A percentile compares a stretch with the other conserved stretches of the same genome.
phyloP scores from a whole-genome alignment of 2,888 invertebrate genomes.

The Reticulitermes lucifugus region DNA sequence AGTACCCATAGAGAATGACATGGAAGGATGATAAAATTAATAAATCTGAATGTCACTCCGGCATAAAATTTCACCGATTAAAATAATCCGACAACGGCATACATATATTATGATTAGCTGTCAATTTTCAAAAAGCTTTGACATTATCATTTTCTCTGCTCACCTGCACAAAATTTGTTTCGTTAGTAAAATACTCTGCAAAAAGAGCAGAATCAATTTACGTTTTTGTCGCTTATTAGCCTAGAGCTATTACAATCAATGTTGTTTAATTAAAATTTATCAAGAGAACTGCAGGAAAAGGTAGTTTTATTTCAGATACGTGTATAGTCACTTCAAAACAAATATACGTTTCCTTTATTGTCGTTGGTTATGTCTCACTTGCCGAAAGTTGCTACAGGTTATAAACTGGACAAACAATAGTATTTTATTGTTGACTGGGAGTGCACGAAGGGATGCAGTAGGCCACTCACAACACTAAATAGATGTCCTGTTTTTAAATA shows the following conservation, averaged over 20 bases:
- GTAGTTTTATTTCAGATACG: neutral
- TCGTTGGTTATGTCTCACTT: too few relatives aligned
- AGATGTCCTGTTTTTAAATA: too few relatives aligned
- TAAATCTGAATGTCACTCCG: conserved; percentile 13
- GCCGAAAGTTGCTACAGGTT: too few relatives aligned
- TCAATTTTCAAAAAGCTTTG: conserved; percentile 8
- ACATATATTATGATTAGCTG: conserved; percentile 31
- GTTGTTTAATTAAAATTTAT: conserved; percentile 33
- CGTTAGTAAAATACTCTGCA: conserved; percentile 3
- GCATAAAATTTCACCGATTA: conserved; percentile 22
- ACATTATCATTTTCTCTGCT: neutral
- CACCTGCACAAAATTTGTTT: conserved; percentile 5
- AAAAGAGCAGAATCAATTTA: conserved; percentile 21
- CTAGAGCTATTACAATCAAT: conserved; percentile 32
- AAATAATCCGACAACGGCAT: conserved; percentile 16
- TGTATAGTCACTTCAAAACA: neutral
- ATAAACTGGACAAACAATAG: too few relatives aligned
- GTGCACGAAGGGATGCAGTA: too few relatives aligned
- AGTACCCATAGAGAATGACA: too few relatives aligned
- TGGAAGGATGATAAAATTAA: neutral
- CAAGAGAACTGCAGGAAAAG: conserved; percentile 31
- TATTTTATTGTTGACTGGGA: too few relatives aligned
- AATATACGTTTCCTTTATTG: neutral
- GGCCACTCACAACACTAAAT: too few relatives aligned
- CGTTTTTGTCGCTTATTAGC: conserved; percentile 24